A percentile compares a stretch with the other conserved stretches of the same genome.
Evolutionary conservation across 2,797 vertebrate genomes (phyloP).

Genomic region (Apogon hyalosoma): DNA sequence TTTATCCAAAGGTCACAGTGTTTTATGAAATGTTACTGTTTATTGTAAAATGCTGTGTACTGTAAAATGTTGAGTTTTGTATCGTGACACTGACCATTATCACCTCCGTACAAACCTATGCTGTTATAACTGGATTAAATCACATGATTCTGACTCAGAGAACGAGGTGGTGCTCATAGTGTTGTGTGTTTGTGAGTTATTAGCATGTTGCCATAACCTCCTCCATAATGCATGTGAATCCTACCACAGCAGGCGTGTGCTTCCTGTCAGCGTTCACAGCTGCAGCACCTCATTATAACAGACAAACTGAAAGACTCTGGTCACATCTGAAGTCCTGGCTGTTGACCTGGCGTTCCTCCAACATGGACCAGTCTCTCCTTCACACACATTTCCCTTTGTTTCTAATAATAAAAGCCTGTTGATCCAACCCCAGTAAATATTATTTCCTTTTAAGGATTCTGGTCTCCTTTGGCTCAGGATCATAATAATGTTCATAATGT

Average conservation of each 20-base stretch:
- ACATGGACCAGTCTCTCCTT: conserved; percentile 6
- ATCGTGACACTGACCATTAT: no score
- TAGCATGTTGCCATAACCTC: conserved; percentile 57
- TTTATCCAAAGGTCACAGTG: no score
- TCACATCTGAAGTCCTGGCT: conserved; percentile 14
- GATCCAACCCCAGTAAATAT: not conserved
- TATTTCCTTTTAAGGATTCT: conserved; percentile 25
- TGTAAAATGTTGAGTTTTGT: no score
- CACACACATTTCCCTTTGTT: conserved; percentile 15
- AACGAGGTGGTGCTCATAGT: not conserved
- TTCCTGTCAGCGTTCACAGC: conserved; percentile 55
- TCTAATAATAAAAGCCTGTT: conserved; percentile 24
- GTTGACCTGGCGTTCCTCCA: conserved; percentile 38
- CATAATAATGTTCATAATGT: not conserved
- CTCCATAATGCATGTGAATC: conserved; percentile 66
- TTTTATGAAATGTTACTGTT: no score
- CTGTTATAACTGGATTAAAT: no score
- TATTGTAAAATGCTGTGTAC: no score
- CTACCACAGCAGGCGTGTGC: conserved; percentile 49
- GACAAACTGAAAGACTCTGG: not conserved
- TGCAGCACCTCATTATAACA: conserved; percentile 16
- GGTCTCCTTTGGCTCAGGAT: not conserved
- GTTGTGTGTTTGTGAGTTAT: conserved; percentile 26
- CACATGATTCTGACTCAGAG: no score
- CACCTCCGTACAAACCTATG: no score